These are phyloP conservation scores for Mythimna impura DNA, from an alignment of 2,888 invertebrate genomes.

Conservation along the genomic window DNA sequence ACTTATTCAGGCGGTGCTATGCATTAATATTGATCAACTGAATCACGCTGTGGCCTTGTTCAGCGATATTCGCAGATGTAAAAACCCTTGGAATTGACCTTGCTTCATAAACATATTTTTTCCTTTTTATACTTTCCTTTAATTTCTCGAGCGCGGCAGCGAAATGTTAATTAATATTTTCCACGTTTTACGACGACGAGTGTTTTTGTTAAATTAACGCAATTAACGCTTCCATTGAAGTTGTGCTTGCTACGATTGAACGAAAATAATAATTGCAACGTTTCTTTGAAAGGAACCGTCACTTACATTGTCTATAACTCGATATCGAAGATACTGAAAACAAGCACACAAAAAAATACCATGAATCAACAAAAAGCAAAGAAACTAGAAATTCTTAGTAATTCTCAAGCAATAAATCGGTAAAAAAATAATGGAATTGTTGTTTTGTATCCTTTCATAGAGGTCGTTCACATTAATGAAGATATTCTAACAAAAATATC, in stretches of 20 bases:
- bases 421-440: slow-evolving; percentile 8
- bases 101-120: slow-evolving; percentile 54
- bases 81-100: slow-evolving; percentile 64
- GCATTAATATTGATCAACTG: slow-evolving; percentile 76
- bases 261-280: slow-evolving; percentile 18
- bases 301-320: slow-evolving; percentile 12
- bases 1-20: slow-evolving; percentile 70
- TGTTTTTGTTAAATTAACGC: slow-evolving; percentile 49
- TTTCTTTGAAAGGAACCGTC: slow-evolving; percentile 2
- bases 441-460: neutral
- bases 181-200: slow-evolving; percentile 40
- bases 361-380: slow-evolving; percentile 10
- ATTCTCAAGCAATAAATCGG: neutral
- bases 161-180: slow-evolving; percentile 54
- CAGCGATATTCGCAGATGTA: slow-evolving; percentile 65
- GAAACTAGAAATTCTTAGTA: slow-evolving; percentile 2
- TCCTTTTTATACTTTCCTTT: slow-evolving; percentile 53
- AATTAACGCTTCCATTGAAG: slow-evolving; percentile 50
- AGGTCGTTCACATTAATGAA: slow-evolving; percentile 34
- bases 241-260: slow-evolving; percentile 6
- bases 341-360: slow-evolving; percentile 18
- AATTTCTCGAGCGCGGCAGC: slow-evolving; percentile 43
- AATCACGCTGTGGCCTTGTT: slow-evolving; percentile 69
- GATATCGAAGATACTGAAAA: slow-evolving; percentile 1
- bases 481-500: slow-evolving; percentile 17